phyloP scores from a whole-genome alignment of 2,113 vertebrate genomes.

The Trichomycterus rosablanca region DNA sequence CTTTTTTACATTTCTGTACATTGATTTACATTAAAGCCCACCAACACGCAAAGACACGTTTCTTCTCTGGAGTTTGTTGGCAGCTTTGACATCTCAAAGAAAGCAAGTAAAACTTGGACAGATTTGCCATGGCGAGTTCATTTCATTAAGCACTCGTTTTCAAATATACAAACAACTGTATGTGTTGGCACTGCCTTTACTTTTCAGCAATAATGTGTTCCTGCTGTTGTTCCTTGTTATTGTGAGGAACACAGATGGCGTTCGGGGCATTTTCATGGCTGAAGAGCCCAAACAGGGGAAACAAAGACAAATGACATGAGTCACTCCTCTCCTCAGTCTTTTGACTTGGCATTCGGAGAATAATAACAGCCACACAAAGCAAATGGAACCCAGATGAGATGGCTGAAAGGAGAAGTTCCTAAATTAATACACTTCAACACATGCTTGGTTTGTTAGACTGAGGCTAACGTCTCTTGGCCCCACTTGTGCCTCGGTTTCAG shows the following conservation, averaged over 20 bases:
- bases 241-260: conserved; percentile 46
- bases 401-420: conserved; percentile 46
- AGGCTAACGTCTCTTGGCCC: conserved; percentile 8
- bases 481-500: neutral
- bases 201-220: conserved; percentile 41
- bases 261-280: conserved; percentile 55
- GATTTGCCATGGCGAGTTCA: conserved; percentile 40
- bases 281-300: conserved; percentile 59
- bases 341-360: conserved; percentile 71
- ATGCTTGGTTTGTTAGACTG: conserved; percentile 42
- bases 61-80: conserved; percentile 16
- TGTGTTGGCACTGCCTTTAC: conserved; percentile 45
- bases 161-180: conserved; percentile 55
- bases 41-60: conserved; percentile 2
- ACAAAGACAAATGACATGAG: conserved; percentile 67
- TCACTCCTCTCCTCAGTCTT: conserved; percentile 65
- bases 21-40: conserved; percentile 43
- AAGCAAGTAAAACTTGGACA: conserved; percentile 33
- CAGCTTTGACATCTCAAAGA: conserved; percentile 28
- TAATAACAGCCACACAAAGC: conserved; percentile 70
- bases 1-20: no score
- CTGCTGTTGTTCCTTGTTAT: conserved; percentile 49
- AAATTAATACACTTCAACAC: conserved; percentile 58
- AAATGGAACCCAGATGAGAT: conserved; percentile 73
- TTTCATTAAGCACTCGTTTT: conserved; percentile 53